These are phyloP conservation scores for Electrophaes corylata DNA, from an alignment of 2,888 invertebrate species.

Conservation along the genomic window DNA sequence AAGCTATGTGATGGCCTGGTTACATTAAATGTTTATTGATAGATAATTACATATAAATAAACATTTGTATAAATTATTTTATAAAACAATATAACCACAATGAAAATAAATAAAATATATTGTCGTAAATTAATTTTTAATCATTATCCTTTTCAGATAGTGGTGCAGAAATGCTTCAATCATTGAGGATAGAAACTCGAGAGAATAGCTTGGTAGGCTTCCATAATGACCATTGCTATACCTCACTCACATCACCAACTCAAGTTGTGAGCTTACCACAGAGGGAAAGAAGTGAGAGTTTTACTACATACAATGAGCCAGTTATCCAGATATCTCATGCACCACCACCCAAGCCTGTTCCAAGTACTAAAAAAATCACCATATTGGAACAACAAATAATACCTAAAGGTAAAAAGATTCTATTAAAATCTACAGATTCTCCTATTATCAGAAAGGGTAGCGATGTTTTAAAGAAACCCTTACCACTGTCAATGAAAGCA, in stretches of 20 bases:
- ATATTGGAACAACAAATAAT: conserved; percentile 79
- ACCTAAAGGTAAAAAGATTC: conserved; percentile 78
- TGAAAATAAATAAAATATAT: too few relatives aligned
- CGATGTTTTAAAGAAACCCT: conserved; percentile 69
- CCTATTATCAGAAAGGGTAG: conserved; percentile 69
- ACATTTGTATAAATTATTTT: too few relatives aligned
- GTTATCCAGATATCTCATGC: conserved; percentile 75
- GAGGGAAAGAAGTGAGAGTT: conserved; percentile 54
- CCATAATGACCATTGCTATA: conserved; percentile 93
- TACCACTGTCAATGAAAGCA: conserved; percentile 60
- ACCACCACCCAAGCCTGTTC: conserved; percentile 72
- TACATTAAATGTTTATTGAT: background rate
- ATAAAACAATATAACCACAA: too few relatives aligned
- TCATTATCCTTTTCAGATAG: conserved; percentile 59
- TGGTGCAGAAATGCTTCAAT: conserved; percentile 81
- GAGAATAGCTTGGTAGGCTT: conserved; percentile 86
- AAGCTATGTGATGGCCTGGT: conserved; percentile 35
- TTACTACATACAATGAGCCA: conserved; percentile 69
- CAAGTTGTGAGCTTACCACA: conserved; percentile 64
- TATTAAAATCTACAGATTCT: conserved; percentile 65
- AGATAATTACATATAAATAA: too few relatives aligned
- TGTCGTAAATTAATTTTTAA: background rate
- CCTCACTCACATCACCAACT: conserved; percentile 87
- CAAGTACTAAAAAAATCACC: conserved; percentile 77
- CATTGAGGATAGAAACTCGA: conserved; percentile 76